Percentiles rank a stretch among this genome's conserved stretches.
Conservation (phyloP, 1,140 invertebrate species). For the Drosophila sp. region DNA sequence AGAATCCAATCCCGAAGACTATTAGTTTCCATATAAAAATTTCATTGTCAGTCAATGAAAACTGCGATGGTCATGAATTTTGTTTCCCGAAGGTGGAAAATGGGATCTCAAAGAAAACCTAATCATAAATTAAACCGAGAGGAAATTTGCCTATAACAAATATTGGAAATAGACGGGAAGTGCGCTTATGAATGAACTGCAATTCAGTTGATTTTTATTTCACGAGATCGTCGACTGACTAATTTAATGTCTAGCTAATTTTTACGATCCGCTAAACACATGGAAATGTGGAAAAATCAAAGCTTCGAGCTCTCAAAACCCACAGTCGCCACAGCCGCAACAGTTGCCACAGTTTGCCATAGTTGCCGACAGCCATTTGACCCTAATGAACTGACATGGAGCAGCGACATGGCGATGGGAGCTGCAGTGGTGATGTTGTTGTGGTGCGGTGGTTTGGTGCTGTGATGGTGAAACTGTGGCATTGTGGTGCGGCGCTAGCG, state of each 20-base stretch:
- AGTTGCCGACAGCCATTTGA: slow-evolving; percentile 55
- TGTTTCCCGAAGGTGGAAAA: neutral
- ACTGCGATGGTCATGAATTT: neutral
- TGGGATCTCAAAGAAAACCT: neutral
- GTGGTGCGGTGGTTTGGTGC: neutral
- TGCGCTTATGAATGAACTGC: slow-evolving; percentile 79
- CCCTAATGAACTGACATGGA: slow-evolving; percentile 77
- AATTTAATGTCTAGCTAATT: slow-evolving; percentile 76
- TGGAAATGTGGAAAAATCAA: slow-evolving; percentile 33
- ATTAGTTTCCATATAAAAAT: slow-evolving; percentile 19
- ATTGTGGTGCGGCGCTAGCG: slow-evolving; percentile 57
- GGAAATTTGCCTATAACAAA: neutral
- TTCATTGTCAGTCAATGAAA: slow-evolving; percentile 17
- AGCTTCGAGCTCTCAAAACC: slow-evolving; percentile 29
- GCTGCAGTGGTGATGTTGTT: too few species aligned
- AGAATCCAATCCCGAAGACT: neutral
- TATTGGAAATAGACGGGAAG: too few species aligned
- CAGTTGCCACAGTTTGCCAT: slow-evolving; percentile 29
- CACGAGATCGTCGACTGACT: slow-evolving; percentile 42
- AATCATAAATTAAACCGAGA: slow-evolving; percentile 4
- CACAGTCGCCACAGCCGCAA: slow-evolving; percentile 26
- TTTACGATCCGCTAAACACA: slow-evolving; percentile 70
- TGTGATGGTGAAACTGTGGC: too few species aligned
- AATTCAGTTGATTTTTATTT: slow-evolving; percentile 70
- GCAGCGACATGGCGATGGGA: slow-evolving; percentile 39